Evolutionary conservation across 1,140 invertebrate genomes (phyloP), one percentile per base, ranked within the genome.

Genomic region (Spodoptera litura): DNA sequence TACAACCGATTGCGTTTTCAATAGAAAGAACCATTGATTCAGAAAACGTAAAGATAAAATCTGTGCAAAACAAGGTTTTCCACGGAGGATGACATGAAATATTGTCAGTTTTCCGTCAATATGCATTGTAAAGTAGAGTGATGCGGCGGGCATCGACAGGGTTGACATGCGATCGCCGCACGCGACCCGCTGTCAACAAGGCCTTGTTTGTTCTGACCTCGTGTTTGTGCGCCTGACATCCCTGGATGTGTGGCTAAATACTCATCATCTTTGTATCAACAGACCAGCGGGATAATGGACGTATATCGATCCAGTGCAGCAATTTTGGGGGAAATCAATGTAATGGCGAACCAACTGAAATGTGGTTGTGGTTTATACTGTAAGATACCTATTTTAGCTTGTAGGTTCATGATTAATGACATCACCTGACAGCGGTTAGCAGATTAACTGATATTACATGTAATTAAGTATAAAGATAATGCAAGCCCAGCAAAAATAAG

Each of bases 71-170:
- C 20, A 52, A 61, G 76, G 75, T 15, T 76, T 55, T 31, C 62
- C 53, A 78, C 25, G 10, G 27, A 38, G 64, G 13, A 20, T 71
- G 76, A 78, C 76, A 71, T 78, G 76, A 78, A 78, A 71, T 71
- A 78, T 78, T 59, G 66, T 25, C 64, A 78, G 76, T 78, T 78
- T 78, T 78, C 62, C 56, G 64, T 70, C 76, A 78, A 53, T 61
- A 55, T 61, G 58, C 55, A 51, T 55, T 78, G 76, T 62, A 77
- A 77, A 61, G 76, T 71, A 78, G 52, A 78, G 76, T 78, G 76
- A 78, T 78, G 49, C 52, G 64, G 52, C 68, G 10, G 53, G 53
- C 20, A 73, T 73, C 55, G 71, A 73, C 70, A 44, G 53, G 2
- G 49, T 27, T 38, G 31, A 38, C 70, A 72, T 53, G 70, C 70